Percentiles rank a stretch among this genome's conserved stretches.
These are phyloP conservation scores for Vanessa atalanta DNA, from an alignment of 1,140 invertebrate genomes.

Conservation along the genomic window DNA sequence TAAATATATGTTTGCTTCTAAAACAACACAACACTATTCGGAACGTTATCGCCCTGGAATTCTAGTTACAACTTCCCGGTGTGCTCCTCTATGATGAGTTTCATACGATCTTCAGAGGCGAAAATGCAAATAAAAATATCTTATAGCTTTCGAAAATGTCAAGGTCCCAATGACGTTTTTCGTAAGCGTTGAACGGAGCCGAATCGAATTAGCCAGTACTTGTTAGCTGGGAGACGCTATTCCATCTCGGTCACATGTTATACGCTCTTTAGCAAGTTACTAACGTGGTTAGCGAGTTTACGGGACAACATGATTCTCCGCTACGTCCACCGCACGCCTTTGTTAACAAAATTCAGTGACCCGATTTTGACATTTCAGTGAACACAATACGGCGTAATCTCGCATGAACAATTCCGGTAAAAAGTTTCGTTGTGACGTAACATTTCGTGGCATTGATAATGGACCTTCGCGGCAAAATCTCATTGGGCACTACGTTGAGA, in stretches of 20 bases:
- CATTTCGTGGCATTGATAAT: slow-evolving; percentile 21
- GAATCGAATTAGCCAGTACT: slow-evolving; percentile 43
- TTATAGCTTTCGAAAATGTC: neutral
- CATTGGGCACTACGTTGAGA: slow-evolving; percentile 19
- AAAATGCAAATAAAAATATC: neutral
- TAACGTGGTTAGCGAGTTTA: slow-evolving; percentile 50
- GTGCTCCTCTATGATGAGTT: too few relatives aligned
- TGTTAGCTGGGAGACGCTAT: slow-evolving; percentile 40
- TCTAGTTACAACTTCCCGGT: neutral
- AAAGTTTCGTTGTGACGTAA: slow-evolving; percentile 9
- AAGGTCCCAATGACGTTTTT: neutral
- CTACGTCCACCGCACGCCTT: slow-evolving; percentile 20
- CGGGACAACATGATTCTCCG: slow-evolving; percentile 36
- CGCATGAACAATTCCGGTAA: slow-evolving; percentile 16
- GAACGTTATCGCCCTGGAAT: too few relatives aligned
- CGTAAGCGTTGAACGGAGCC: slow-evolving; percentile 20
- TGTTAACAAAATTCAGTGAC: slow-evolving; percentile 13
- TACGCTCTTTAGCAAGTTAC: slow-evolving; percentile 49
- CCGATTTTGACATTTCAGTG: slow-evolving; percentile 18
- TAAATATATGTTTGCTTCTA: too few relatives aligned
- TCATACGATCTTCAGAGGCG: neutral
- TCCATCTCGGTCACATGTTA: slow-evolving; percentile 43
- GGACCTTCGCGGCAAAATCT: slow-evolving; percentile 20
- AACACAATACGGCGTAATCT: slow-evolving; percentile 16
- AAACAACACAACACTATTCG: neutral